Base-by-base conservation (phyloP, 1,140 invertebrate species). In the Pogonus chalceus region DNA sequence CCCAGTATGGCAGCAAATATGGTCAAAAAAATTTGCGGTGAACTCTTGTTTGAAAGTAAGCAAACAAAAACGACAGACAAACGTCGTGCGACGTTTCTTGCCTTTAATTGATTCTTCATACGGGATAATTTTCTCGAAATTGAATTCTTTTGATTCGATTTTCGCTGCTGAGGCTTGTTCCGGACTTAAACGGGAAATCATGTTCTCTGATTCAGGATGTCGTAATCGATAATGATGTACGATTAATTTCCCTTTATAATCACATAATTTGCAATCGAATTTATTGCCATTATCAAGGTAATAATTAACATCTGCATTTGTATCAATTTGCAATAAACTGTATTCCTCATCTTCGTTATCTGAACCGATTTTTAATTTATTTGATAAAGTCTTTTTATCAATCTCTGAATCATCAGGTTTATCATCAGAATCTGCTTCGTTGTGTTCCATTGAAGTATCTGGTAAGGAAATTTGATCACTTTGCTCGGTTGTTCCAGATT, bases 1-100 rank as follows among this genome's bases (percentile, higher is more conserved):
- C 0, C 85, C 85, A 0, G 84, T 87, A 54, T 88, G 85, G 47
- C 68, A 74, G n/a, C 77, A 79, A 14, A 83, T 75, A 59, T 88
- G 84, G 61, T 84, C 82, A 60, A 53, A 52, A 48, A 61, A 68
- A 10, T 56, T 50, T 23, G 58, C 18, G n/a, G 50, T 35, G 61
- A 56, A 31, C 35, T 54, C 37, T 1, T 60, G 57, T 9, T 46
- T 55, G 18, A 58, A 58, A 12, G 49, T 55, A 47, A 56, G 52
- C 16, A 53, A 53, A 53, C 66, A 68, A 39, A 66, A 61, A 4
- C 62, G 50, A 58, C 63, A 68, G 24, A 35, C 50, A 39, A 58
- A 65, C 18, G 9, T 58, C 21, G 35, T 57, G 58, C 47, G 12
- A 53, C 39, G 49, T 54, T 62, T 9, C 35, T 26, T 20, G 9